Percentiles rank a stretch among this genome's conserved stretches.
Evolutionary conservation across 2,113 vertebrate species (phyloP).

Genomic region (Dolichallabes microphthalmus): DNA sequence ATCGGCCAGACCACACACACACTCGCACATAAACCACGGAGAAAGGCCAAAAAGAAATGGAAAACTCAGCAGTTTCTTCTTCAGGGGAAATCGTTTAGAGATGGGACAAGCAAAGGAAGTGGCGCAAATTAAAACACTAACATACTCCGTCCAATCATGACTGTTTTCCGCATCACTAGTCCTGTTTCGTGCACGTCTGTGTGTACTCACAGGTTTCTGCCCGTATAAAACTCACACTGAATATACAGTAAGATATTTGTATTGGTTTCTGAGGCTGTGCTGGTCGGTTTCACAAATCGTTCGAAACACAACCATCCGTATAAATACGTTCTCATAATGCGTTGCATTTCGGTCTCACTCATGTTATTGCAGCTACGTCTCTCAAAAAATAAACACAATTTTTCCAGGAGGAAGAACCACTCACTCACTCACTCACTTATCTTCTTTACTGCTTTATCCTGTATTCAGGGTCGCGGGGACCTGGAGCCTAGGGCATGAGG

Average conservation of each 20-base stretch:
- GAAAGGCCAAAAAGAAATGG: slow-evolving; percentile 38
- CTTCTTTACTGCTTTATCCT: no score
- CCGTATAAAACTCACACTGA: background rate
- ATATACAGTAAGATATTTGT: background rate
- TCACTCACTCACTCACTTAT: no score
- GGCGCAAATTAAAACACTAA: slow-evolving; percentile 6
- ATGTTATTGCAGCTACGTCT: background rate
- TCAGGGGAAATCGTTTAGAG: slow-evolving; percentile 54
- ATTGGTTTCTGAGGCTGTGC: background rate
- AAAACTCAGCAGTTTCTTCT: slow-evolving; percentile 39
- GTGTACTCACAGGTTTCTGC: background rate
- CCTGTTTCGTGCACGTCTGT: background rate
- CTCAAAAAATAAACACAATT: slow-evolving; percentile 1
- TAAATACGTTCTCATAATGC: background rate
- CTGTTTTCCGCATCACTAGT: background rate
- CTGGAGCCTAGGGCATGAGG: no score
- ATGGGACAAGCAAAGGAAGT: slow-evolving; percentile 53
- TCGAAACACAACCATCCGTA: slow-evolving; percentile 4
- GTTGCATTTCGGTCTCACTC: background rate
- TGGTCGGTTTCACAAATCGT: slow-evolving; percentile 16
- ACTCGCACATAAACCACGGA: slow-evolving; percentile 30
- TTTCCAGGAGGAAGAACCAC: slow-evolving; percentile 23
- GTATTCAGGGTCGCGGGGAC: no score
- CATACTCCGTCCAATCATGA: background rate
- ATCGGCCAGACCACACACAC: slow-evolving; percentile 42